Base-by-base conservation (phyloP, 2,888 invertebrate genomes). In the Heliconius erato region DNA sequence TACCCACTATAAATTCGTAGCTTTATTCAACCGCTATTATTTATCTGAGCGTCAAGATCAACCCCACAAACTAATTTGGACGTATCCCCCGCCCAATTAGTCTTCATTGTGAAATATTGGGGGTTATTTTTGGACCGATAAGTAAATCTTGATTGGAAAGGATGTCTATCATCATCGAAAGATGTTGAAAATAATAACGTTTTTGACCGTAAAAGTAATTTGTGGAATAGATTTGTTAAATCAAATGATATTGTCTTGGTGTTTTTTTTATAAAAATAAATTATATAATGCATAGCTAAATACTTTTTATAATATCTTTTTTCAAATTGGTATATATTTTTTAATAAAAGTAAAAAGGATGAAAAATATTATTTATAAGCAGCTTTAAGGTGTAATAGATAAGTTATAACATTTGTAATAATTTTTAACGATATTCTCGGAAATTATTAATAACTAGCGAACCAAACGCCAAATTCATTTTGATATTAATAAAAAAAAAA, bases 21-120 rank as follows among this genome's bases (percentile, higher is more conserved):
- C 12, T 67, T 14, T 2, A 16, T 32, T 16, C 26, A 26, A 76
- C 40, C n/a, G 63, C 59, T 76, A 67, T 76, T 69, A 69, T 76
- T 76, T 68, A 77, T 81, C 81, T 80, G 44, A 81, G 44, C 67
- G 77, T 77, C 77, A 49, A 77, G 71, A 67, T 79, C 76, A 72
- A 83, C 83, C 82, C 79, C 79, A 83, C 79, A 79, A 84, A 82
- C 78, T 80, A 84, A 84, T 84, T 84, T 84, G 80, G 69, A 67
- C 77, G 67, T 63, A 82, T 54, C 84, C 84, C 80, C 79, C 63
- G 79, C 68, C 80, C 84, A 84, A 84, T 84, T 84, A 84, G 82
- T 68, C 76, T 76, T 80, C 74, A 82, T 84, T 84, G 80, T 82
- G 68, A 81, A 83, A 82, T 84, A 84, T 84, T 59, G 79, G 63